phyloP scores from a whole-genome alignment of 1,140 invertebrate genomes.

The Agraylea sexmaculata region DNA sequence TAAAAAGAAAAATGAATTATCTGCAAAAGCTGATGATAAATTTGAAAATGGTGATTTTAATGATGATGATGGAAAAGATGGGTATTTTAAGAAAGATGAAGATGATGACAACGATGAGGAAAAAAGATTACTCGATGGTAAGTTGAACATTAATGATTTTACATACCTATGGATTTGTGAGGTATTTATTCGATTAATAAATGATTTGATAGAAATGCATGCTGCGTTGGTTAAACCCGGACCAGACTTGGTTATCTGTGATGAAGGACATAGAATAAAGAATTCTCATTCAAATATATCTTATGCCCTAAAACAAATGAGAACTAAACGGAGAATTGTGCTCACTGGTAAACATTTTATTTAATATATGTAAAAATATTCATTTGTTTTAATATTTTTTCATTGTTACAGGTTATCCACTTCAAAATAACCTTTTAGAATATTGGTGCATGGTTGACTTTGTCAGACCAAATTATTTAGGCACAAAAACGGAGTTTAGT shows the following conservation, averaged over 20 bases:
- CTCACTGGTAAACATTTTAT: conserved; percentile 52
- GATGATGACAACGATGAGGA: conserved; percentile 75
- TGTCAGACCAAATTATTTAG: conserved; percentile 84
- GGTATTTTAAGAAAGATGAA: conserved; percentile 47
- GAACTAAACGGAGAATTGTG: conserved; percentile 79
- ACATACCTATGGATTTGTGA: too few relatives aligned
- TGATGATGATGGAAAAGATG: conserved; percentile 26
- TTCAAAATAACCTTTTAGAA: conserved; percentile 93
- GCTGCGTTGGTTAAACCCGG: conserved; percentile 79
- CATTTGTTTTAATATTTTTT: conserved; percentile 13
- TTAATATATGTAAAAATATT: too few relatives aligned
- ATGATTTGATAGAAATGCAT: conserved; percentile 86
- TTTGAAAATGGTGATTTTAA: conserved; percentile 24
- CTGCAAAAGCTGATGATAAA: conserved; percentile 18
- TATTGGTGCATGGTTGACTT: conserved; percentile 98
- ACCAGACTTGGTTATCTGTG: conserved; percentile 89
- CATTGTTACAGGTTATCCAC: conserved; percentile 67
- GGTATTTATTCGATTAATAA: conserved; percentile 24
- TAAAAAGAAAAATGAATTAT: conserved; percentile 32
- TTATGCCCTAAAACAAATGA: conserved; percentile 81
- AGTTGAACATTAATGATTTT: too few relatives aligned
- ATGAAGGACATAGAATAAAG: conserved; percentile 94
- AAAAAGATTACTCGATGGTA: conserved; percentile 72
- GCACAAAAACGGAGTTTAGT: conserved; percentile 85
- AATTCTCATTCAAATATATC: conserved; percentile 91